Base-by-base conservation (phyloP, 2,113 vertebrate species). In the Trogon surrucura region DNA sequence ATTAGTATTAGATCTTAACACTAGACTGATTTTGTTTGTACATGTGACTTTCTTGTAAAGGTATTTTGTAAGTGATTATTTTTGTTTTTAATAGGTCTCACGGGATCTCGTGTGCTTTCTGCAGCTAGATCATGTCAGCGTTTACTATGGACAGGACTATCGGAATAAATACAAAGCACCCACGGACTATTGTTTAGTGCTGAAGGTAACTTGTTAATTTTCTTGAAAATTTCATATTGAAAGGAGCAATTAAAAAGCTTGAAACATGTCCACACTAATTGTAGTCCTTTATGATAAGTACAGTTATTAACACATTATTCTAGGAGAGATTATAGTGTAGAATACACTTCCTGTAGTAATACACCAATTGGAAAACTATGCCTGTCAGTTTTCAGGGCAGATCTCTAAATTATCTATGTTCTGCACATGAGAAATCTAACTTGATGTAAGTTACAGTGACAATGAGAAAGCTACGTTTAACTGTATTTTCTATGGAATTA, bases 141-240 rank as follows among this genome's bases (percentile, higher is more conserved):
- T 99, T 92, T 99, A 99, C 89, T 99, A 99, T 16, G 99, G 99
- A 7, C 99, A 99, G 96, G 99, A 99, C 94, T 99, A 99, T 96
- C 98, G 99, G 88, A 99, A 98, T 98, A 99, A 99, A 77, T 99
- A 99, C 97, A 99, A 99, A 97, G 99, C 99, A 57, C 99, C 99
- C 11, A 99, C 99, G 18, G 99, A 99, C 98, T 99, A 99, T 74
- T 99, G 99, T 89, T 97, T 99, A 66, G 99, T 98, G 26, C 98
- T 99, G 17, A 99, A 99, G 99, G 99, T 99, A 98, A 91, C 20
- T 53, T 50, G 4, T 53, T 85, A 29, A 14, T 17, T 72, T n/a
- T 88, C 85, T 78, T 45, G 17, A 38, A 73, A 67, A 29, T 73
- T 81, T 74, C 21, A 7, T 45, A 27, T 48, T 64, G 34, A 51